Evolutionary conservation across 2,113 vertebrate species (phyloP), one percentile per base, ranked within the genome.

Genomic region (Hippocampus zosterae): DNA sequence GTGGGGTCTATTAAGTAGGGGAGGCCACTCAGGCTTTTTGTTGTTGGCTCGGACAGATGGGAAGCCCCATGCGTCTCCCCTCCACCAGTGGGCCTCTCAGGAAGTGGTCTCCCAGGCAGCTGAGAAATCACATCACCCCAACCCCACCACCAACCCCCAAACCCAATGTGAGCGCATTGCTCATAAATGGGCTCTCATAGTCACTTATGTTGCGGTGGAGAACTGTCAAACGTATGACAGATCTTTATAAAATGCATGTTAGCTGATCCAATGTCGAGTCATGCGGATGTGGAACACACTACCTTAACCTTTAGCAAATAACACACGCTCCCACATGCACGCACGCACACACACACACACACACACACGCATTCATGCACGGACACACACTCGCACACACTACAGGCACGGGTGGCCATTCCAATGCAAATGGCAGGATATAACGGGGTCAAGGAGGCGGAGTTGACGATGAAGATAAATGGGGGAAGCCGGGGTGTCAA

Each of bases 371-470:
- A 16, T 1, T 29, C 62, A 5, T 48, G 9, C 1, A 29, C 59
- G 2, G 67, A 16, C 1, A 37, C 62, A 5, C 68, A 33, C 74
- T 25, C 55, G 3, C 68, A 16, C 1, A 40, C 62, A 5, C 68
- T 69, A 78, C 72, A 70, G 88, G 88, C 75, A 90, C 88, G 75
- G 76, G 68, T 46, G 37, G 29, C 67, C 69, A 90, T 94, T 94
- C 93, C 91, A 88, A 84, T 94, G 83, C 90, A 90, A 94, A 93
- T 91, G 89, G 86, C 85, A 91, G 91, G 87, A 92, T 92, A 85
- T 90, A 90, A 90, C 89, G 79, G 21, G 8, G 50, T 15, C 19
- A 5, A 16, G 1, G 46, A 15, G 12, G 81, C 89, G 33, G 37
- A 8, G 60, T 29, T 3, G 90, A 91, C 93, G 87, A 93, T 92